Evolutionary conservation across 2,888 invertebrate species (phyloP).

Genomic region (Lasioglossum leucozonium): DNA sequence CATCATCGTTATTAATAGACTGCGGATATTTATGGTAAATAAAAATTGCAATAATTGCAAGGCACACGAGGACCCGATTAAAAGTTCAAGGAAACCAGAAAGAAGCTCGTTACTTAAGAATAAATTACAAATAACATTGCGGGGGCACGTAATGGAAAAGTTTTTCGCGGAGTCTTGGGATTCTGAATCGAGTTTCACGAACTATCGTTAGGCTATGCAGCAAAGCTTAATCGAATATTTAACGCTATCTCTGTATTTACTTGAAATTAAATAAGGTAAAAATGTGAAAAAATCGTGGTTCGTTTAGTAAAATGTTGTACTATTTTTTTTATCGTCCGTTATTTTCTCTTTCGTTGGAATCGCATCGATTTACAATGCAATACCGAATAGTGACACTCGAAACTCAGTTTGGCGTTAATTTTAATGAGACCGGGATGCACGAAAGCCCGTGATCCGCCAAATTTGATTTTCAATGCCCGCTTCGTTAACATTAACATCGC

Average conservation of each 20-base stretch:
- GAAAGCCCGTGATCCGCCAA: not conserved
- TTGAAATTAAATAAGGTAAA: not conserved
- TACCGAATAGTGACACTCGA: conserved; percentile 18
- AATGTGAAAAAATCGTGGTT: not conserved
- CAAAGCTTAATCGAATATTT: not conserved
- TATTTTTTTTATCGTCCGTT: not conserved
- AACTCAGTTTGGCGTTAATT: conserved; percentile 42
- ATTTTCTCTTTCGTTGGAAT: conserved; percentile 7
- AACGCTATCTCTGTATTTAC: not conserved
- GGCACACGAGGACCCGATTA: no score
- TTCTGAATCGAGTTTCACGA: conserved; percentile 20
- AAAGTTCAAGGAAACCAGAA: not conserved
- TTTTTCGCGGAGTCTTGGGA: not conserved
- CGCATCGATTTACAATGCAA: conserved; percentile 24
- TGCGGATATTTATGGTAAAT: no score
- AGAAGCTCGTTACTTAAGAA: conserved; percentile 33
- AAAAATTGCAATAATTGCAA: no score
- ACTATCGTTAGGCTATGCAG: not conserved
- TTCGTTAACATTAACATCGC: conserved; percentile 33
- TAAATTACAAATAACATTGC: conserved; percentile 45
- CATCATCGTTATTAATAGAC: no score
- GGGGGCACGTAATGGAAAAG: conserved; percentile 24
- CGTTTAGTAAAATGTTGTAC: not conserved
- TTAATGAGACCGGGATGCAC: conserved; percentile 39
- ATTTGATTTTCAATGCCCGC: conserved; percentile 46